A percentile compares a stretch with the other conserved stretches of the same genome.
Evolutionary conservation across 2,113 vertebrate species (phyloP).

Genomic region (Colius striatus): DNA sequence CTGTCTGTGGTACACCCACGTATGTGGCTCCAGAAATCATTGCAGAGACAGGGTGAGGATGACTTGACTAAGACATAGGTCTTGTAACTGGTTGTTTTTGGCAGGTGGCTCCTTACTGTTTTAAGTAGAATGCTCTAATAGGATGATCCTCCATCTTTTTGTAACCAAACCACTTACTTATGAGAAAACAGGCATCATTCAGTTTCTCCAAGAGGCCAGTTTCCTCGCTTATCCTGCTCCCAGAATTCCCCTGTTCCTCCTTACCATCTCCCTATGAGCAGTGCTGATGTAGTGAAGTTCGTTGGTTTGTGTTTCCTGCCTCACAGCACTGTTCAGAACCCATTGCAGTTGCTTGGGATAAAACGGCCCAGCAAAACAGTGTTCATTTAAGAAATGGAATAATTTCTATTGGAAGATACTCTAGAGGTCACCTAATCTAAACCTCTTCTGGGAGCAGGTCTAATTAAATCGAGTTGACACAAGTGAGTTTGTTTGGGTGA

Average conservation of each 20-base stretch:
- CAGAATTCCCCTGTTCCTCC: neutral
- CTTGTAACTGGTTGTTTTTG: neutral
- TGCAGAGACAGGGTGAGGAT: slow-evolving; percentile 90
- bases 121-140: neutral
- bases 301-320: neutral
- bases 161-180: neutral
- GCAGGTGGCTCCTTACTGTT: neutral
- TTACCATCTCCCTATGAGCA: neutral
- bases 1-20: slow-evolving; percentile 95
- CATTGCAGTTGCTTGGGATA: neutral
- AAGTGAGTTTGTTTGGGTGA: neutral
- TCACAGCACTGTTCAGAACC: neutral
- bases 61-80: neutral
- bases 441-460: neutral
- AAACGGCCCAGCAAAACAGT: neutral
- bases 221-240: neutral
- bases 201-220: neutral
- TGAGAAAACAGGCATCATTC: neutral
- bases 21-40: slow-evolving; percentile 99
- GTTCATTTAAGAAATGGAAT: neutral
- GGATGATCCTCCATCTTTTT: neutral
- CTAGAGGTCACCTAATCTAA: neutral
- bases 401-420: neutral
- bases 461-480: neutral
- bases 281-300: neutral